These are phyloP conservation scores for Rhabdophis nuchalis DNA, from an alignment of 2,797 vertebrate genomes.

Conservation along the genomic window DNA sequence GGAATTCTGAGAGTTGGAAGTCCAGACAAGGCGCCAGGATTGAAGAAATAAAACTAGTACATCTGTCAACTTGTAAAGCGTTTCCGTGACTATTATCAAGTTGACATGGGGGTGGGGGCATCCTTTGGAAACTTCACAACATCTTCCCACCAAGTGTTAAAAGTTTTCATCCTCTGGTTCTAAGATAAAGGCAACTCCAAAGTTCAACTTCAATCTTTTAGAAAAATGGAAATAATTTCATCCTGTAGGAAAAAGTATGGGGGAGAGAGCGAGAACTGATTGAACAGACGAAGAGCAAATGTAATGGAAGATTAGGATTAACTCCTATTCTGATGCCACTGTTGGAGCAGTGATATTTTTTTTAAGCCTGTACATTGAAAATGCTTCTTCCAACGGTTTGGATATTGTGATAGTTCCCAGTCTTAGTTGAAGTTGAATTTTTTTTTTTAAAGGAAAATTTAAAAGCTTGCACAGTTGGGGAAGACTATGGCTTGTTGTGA, in stretches of 20 bases:
- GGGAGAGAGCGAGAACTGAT: background rate
- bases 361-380: background rate
- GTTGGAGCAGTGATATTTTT: background rate
- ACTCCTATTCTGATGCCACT: background rate
- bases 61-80: no score
- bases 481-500: background rate
- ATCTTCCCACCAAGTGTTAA: background rate
- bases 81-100: no score
- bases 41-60: no score
- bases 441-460: background rate
- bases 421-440: background rate
- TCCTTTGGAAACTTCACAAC: no score
- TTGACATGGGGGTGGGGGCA: no score
- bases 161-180: background rate
- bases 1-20: background rate
- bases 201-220: background rate
- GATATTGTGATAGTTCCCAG: background rate
- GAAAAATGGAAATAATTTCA: background rate
- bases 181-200: background rate
- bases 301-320: background rate
- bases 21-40: background rate
- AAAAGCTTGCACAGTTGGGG: background rate
- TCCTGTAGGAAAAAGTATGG: background rate
- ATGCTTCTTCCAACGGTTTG: background rate
- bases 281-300: background rate